A percentile compares a stretch with the other conserved stretches of the same genome.
phyloP scores from a whole-genome alignment of 1,140 invertebrate species.

The Dreissena polymorpha region DNA sequence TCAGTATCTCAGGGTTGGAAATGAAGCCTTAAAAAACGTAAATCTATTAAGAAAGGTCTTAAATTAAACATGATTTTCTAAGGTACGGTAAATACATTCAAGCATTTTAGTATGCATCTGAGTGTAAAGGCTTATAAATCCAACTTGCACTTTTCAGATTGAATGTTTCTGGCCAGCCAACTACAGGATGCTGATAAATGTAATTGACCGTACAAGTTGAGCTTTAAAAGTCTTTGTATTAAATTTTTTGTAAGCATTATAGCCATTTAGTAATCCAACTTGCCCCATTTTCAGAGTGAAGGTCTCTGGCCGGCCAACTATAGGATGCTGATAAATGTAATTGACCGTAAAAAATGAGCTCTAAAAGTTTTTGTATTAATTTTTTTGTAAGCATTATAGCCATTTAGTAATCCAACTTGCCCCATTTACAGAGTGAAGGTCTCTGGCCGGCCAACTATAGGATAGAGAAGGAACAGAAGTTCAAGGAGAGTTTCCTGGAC shows the following conservation, averaged over 20 bases:
- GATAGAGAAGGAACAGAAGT: constrained; percentile 51
- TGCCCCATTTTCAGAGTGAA: constrained; percentile 26
- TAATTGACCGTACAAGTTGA: constrained; percentile 54
- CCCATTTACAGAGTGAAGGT: constrained; percentile 53
- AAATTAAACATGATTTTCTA: too few relatives aligned
- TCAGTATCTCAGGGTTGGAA: too few relatives aligned
- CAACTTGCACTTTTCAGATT: not conserved
- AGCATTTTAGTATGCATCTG: too few relatives aligned
- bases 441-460: constrained; percentile 72
- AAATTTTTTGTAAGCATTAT: too few relatives aligned
- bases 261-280: not conserved
- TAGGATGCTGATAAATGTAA: too few relatives aligned
- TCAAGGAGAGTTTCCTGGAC: constrained; percentile 74
- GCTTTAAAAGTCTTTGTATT: too few relatives aligned
- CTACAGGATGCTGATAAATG: constrained; percentile 62
- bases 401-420: not conserved
- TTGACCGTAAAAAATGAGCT: too few relatives aligned
- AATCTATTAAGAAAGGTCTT: too few relatives aligned
- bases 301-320: constrained; percentile 73
- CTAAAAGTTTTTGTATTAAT: not conserved
- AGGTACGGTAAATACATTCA: too few relatives aligned
- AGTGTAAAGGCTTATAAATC: too few relatives aligned
- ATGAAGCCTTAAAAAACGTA: too few relatives aligned
- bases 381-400: not conserved
- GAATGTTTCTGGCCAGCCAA: constrained; percentile 70